Evolutionary conservation across 1,140 invertebrate species (phyloP).

Genomic region (Armadillidium nasatum): DNA sequence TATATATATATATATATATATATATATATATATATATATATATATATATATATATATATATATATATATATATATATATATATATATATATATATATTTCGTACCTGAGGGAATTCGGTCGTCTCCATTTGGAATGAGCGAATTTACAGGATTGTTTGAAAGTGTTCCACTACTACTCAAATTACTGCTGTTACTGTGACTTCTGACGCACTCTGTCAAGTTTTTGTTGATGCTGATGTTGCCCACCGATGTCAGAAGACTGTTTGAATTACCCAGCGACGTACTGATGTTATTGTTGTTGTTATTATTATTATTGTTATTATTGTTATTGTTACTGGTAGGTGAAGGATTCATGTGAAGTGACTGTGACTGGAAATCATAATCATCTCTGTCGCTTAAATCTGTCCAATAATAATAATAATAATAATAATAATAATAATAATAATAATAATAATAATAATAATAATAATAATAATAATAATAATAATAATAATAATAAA

Average conservation of each 20-base stretch:
- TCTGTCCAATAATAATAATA: background rate
- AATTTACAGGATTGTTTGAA: slow-evolving; percentile 33
- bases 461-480: too few species aligned
- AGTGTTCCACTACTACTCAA: slow-evolving; percentile 35
- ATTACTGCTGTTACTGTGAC: slow-evolving; percentile 38
- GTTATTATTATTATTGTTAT: slow-evolving; percentile 26
- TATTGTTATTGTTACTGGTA: slow-evolving; percentile 30
- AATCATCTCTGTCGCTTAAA: slow-evolving; percentile 26
- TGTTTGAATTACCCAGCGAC: slow-evolving; percentile 58
- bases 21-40: too few species aligned
- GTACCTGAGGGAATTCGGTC: slow-evolving; percentile 40
- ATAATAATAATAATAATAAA: too few species aligned
- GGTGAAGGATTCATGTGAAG: slow-evolving; percentile 7
- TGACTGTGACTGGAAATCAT: slow-evolving; percentile 17
- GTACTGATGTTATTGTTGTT: slow-evolving; percentile 59
- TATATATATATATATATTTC: background rate
- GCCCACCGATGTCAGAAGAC: slow-evolving; percentile 41
- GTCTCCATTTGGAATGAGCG: slow-evolving; percentile 42
- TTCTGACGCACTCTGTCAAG: slow-evolving; percentile 28
- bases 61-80: too few species aligned
- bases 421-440: too few species aligned
- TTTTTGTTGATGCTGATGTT: slow-evolving; percentile 46
- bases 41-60: too few species aligned
- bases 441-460: too few species aligned
- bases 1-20: too few species aligned